These are phyloP conservation scores for Myanophis thanlyinensis DNA, from an alignment of 2,113 vertebrate species.

Conservation along the genomic window DNA sequence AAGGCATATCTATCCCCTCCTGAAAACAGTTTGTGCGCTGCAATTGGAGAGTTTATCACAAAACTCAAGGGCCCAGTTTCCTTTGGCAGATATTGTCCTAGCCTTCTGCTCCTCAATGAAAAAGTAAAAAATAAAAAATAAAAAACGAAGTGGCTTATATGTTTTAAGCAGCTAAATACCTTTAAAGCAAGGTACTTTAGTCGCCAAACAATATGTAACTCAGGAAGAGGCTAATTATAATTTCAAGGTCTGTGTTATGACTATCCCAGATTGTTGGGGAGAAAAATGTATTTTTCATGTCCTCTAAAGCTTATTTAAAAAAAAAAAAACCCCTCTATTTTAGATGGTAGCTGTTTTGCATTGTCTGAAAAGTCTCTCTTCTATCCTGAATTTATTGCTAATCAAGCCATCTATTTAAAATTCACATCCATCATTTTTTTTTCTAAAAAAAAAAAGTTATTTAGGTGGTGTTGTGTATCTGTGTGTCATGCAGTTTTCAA, in stretches of 20 bases:
- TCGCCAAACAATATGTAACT: neutral
- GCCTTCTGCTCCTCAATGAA: neutral
- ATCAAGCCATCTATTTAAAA: neutral
- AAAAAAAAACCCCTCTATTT: neutral
- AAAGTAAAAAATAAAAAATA: too few species aligned
- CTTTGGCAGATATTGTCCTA: neutral
- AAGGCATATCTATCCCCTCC: neutral
- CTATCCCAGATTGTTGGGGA: neutral
- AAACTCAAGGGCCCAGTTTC: neutral
- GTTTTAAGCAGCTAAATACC: neutral
- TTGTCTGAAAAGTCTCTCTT: neutral
- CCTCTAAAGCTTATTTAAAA: too few species aligned
- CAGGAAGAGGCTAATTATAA: neutral
- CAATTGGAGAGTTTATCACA: neutral
- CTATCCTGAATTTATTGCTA: neutral
- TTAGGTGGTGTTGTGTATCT: rapidly evolving
- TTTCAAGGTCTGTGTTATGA: neutral
- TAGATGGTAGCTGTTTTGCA: neutral
- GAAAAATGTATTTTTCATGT: neutral
- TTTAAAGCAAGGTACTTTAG: neutral
- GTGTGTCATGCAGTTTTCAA: neutral
- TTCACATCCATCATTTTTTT: neutral
- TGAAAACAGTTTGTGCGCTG: neutral
- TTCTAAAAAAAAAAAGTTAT: neutral
- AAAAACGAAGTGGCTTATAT: neutral